Conservation (phyloP, 23 tunicate species). For the Clavelina lepadiformis region DNA sequence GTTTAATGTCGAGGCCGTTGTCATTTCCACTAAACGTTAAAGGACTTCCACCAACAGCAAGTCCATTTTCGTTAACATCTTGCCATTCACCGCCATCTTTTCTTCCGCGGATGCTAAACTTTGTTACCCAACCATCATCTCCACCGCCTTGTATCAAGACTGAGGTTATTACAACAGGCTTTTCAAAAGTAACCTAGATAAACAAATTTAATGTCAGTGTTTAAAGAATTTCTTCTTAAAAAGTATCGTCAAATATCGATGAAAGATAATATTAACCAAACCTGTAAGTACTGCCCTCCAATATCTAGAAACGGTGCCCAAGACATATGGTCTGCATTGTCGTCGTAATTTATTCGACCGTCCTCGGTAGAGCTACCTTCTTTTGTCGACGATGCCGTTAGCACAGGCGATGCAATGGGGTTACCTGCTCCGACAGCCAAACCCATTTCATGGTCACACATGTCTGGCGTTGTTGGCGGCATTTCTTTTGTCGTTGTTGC, state of each 20-base stretch:
- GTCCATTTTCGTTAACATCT: slow-evolving; percentile 32
- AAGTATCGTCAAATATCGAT: no score
- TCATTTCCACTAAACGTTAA: slow-evolving; percentile 43
- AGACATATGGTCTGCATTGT: slow-evolving; percentile 18
- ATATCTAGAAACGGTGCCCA: slow-evolving; percentile 51
- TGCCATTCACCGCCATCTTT: slow-evolving; percentile 60
- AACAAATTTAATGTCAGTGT: no score
- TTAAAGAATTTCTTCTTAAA: no score
- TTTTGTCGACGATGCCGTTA: slow-evolving; percentile 63
- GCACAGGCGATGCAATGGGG: slow-evolving; percentile 12
- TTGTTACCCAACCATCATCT: slow-evolving; percentile 58
- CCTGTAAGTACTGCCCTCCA: slow-evolving; percentile 75
- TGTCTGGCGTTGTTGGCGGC: slow-evolving; percentile 31
- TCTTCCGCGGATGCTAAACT: slow-evolving; percentile 45
- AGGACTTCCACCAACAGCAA: slow-evolving; percentile 22
- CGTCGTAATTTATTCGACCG: slow-evolving; percentile 49
- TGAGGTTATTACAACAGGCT: slow-evolving; percentile 21
- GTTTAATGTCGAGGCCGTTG: slow-evolving; percentile 21
- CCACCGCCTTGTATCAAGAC: slow-evolving; percentile 50
- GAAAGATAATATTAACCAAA: no score
- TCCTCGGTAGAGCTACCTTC: slow-evolving; percentile 51
- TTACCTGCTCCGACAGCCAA: slow-evolving; percentile 22
- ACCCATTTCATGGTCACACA: slow-evolving; percentile 47
- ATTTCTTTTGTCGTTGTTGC: slow-evolving; percentile 37
- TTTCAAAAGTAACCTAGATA: slow-evolving; percentile 29